Evolutionary conservation across 2,888 invertebrate species (phyloP).

Genomic region (Tolmerus cingulatus): DNA sequence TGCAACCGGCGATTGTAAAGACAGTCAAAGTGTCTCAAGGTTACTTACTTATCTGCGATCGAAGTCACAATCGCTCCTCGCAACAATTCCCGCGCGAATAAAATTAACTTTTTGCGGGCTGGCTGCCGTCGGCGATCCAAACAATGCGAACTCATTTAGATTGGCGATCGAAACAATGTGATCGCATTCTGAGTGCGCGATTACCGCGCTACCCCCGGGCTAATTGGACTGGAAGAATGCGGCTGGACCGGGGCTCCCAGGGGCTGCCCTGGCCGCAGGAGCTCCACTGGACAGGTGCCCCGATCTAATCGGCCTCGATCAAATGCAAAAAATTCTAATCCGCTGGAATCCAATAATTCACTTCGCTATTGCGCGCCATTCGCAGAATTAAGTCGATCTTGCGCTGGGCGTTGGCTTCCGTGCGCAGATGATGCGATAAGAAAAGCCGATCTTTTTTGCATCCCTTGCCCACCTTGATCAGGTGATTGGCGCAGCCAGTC

Average conservation of each 20-base stretch:
- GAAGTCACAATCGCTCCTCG: not conserved
- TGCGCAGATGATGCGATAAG: not conserved
- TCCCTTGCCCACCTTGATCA: not conserved
- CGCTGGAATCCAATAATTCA: not conserved
- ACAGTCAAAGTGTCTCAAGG: not conserved
- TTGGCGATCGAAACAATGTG: conserved; percentile 12
- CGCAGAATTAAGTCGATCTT: not conserved
- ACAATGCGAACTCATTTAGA: conserved; percentile 22
- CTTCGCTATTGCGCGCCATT: not conserved
- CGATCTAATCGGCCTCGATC: not conserved
- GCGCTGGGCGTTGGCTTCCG: not conserved
- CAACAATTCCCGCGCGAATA: not conserved
- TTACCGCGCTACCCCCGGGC: not conserved
- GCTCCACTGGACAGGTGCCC: not conserved
- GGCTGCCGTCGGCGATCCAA: not conserved
- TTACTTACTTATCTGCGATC: not conserved
- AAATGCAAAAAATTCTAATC: not conserved
- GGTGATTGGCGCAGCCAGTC: not conserved
- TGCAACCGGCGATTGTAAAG: not conserved
- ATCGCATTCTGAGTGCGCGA: not conserved
- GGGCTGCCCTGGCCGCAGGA: not conserved
- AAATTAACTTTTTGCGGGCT: conserved; percentile 3
- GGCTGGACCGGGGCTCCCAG: not conserved
- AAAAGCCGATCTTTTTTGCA: not conserved
- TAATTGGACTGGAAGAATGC: conserved; percentile 13